Conservation (phyloP, 2,797 vertebrate species). For the Anabas testudineus region DNA sequence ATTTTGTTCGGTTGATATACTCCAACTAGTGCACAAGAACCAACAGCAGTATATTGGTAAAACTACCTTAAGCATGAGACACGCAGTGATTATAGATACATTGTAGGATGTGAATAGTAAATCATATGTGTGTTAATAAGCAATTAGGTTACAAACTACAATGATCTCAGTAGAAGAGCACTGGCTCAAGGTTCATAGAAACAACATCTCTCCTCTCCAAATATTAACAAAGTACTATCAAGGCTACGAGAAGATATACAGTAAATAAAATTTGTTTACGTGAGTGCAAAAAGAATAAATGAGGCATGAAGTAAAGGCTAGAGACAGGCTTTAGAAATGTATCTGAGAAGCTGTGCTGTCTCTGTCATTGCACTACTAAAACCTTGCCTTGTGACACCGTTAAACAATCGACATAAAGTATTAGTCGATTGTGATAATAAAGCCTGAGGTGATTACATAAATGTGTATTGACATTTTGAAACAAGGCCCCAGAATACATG, state of each 20-base stretch:
- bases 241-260: slow-evolving; percentile 16
- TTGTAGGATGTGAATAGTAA: slow-evolving; percentile 11
- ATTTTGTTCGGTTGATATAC: slow-evolving; percentile 16
- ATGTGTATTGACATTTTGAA: slow-evolving; percentile 56
- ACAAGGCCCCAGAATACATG: slow-evolving; percentile 35
- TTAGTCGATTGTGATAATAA: slow-evolving; percentile 65
- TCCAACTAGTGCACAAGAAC: slow-evolving; percentile 2
- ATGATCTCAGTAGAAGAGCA: slow-evolving; percentile 11
- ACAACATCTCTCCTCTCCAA: slow-evolving; percentile 13
- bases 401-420: slow-evolving; percentile 28
- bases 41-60: not conserved
- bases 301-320: slow-evolving; percentile 7
- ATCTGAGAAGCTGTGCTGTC: slow-evolving; percentile 8
- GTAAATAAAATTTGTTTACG: slow-evolving; percentile 14
- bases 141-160: not conserved
- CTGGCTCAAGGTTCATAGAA: slow-evolving; percentile 27
- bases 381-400: slow-evolving; percentile 23
- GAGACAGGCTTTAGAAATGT: slow-evolving; percentile 17
- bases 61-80: not conserved
- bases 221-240: slow-evolving; percentile 34
- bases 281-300: slow-evolving; percentile 25
- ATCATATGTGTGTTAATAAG: slow-evolving; percentile 12
- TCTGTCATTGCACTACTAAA: slow-evolving; percentile 22
- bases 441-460: slow-evolving; percentile 44
- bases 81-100: not conserved